A percentile compares a stretch with the other conserved stretches of the same genome.
Conservation (phyloP, 2,797 vertebrate species). For the Betta splendens region DNA sequence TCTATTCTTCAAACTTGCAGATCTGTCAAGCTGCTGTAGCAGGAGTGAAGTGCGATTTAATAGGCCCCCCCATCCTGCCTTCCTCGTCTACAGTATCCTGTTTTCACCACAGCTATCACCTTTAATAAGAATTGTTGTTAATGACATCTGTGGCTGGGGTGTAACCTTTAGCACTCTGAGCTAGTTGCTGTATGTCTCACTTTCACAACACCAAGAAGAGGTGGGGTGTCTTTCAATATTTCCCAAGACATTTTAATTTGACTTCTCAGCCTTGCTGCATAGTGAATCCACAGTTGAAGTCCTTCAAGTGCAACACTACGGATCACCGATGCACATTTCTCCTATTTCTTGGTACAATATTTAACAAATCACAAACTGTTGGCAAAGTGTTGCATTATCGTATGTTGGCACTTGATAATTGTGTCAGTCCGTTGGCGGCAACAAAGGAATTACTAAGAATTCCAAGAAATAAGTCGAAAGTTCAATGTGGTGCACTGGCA, state of each 20-base stretch:
- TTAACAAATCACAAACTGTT: neutral
- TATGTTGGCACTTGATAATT: constrained; percentile 17
- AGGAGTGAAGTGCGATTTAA: constrained; percentile 65
- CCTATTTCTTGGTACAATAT: neutral
- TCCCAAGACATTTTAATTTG: constrained; percentile 40
- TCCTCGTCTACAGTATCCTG: constrained; percentile 48
- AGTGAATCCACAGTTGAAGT: constrained; percentile 20
- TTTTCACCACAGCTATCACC: constrained; percentile 67
- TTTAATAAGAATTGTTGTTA: constrained; percentile 72
- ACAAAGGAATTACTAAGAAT: constrained; percentile 44
- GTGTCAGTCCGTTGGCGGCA: constrained; percentile 3
- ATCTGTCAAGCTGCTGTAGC: constrained; percentile 26
- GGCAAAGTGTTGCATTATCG: neutral
- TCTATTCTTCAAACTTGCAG: constrained; percentile 33
- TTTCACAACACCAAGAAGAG: constrained; percentile 35
- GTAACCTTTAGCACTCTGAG: constrained; percentile 66
- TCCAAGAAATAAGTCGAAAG: constrained; percentile 47
- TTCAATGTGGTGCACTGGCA: constrained; percentile 71
- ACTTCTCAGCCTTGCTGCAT: constrained; percentile 17
- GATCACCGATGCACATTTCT: no score
- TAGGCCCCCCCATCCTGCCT: constrained; percentile 39
- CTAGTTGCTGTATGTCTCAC: constrained; percentile 32
- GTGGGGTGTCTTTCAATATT: constrained; percentile 42
- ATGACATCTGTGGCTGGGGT: constrained; percentile 68
- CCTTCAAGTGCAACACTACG: neutral